Percentiles rank a stretch among this genome's conserved stretches.
Evolutionary conservation across 2,113 vertebrate species (phyloP).

Genomic region (Struthio camelus): DNA sequence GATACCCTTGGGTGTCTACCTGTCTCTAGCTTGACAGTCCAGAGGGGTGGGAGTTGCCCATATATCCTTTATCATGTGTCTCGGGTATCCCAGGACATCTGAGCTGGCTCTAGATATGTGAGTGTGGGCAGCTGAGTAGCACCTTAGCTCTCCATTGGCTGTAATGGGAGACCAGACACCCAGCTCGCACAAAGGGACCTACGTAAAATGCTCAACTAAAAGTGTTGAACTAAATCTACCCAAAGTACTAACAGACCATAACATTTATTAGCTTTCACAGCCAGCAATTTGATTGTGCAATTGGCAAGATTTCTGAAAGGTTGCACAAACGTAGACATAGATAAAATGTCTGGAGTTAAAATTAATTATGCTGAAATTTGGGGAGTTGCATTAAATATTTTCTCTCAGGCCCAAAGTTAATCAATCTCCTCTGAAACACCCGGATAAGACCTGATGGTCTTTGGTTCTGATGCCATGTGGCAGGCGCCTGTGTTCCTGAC

Average conservation of each 20-base stretch:
- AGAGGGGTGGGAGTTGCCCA: too few species aligned
- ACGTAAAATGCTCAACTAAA: not conserved
- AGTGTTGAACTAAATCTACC: not conserved
- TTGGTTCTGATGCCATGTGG: not conserved
- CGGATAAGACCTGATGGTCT: not conserved
- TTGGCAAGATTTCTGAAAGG: not conserved
- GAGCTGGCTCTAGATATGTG: not conserved
- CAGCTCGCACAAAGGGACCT: not conserved
- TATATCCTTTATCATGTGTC: not conserved
- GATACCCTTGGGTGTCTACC: not conserved
- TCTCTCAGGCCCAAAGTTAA: not conserved
- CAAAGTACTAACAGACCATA: not conserved
- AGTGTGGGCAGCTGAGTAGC: not conserved
- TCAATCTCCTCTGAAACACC: not conserved
- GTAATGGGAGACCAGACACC: not conserved
- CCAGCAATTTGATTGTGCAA: not conserved
- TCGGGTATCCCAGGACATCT: not conserved
- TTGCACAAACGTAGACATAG: not conserved
- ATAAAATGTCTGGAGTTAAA: not conserved
- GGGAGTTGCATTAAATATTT: not conserved
- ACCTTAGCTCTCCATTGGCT: not conserved
- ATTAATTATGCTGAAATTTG: not conserved
- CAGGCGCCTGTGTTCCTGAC: not conserved
- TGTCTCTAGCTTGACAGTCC: not conserved
- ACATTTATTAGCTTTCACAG: not conserved